These are phyloP conservation scores for Alosa sapidissima DNA, from an alignment of 2,797 vertebrate species.

Conservation along the genomic window DNA sequence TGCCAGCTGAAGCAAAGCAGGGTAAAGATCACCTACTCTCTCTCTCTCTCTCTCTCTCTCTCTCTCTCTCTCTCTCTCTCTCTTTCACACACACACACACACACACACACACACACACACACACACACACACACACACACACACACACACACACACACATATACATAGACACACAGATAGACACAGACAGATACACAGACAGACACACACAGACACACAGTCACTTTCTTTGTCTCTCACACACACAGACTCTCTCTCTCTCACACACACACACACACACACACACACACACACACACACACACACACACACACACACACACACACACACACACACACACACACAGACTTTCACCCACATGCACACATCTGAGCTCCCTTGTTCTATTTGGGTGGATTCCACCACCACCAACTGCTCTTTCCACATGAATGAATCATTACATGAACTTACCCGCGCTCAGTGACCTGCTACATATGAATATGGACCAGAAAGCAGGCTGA, in stretches of 20 bases:
- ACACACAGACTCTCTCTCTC: not conserved
- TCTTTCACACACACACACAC: not conserved
- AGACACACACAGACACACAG: not conserved
- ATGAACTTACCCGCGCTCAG: not conserved
- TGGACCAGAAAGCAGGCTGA: not conserved
- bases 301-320: conserved; percentile 4
- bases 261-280: too few species aligned
- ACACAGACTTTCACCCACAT: not conserved
- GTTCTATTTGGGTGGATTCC: not conserved
- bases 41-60: not conserved
- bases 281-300: not conserved
- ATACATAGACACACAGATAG: too few species aligned
- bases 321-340: conserved; percentile 11
- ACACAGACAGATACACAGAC: not conserved
- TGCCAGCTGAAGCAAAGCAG: conserved; percentile 47
- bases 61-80: not conserved
- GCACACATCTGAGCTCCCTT: not conserved
- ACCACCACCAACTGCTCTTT: not conserved
- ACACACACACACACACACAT: not conserved
- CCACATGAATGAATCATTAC: conserved; percentile 1
- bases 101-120: not conserved
- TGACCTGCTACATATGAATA: conserved; percentile 4
- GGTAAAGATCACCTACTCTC: conserved; percentile 45
- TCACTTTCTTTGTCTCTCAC: too few species aligned
- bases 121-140: not conserved